Evolutionary conservation across 1,140 invertebrate species (phyloP).

Genomic region (Lepidotrigona ventralis): DNA sequence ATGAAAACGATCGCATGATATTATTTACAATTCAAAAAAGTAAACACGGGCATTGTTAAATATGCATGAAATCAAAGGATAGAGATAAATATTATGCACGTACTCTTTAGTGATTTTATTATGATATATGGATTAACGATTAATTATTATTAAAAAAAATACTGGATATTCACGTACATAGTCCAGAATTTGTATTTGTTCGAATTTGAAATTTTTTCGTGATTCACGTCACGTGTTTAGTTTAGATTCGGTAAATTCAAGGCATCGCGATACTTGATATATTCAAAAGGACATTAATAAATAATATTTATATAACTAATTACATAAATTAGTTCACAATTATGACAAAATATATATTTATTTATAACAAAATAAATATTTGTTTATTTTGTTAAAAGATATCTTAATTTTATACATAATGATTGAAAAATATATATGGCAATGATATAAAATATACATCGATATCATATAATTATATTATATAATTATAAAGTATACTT

Average conservation of each 20-base stretch:
- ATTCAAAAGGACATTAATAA: neutral
- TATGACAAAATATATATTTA: neutral
- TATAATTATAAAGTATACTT: no score
- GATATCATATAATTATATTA: neutral
- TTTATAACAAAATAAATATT: slow-evolving; percentile 26
- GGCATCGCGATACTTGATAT: neutral
- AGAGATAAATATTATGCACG: neutral
- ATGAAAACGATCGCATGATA: neutral
- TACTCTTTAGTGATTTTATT: neutral
- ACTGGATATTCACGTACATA: slow-evolving; percentile 26
- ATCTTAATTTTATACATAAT: neutral
- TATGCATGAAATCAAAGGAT: slow-evolving; percentile 4
- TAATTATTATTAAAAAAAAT: neutral
- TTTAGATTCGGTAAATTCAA: slow-evolving; percentile 3
- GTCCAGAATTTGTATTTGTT: slow-evolving; percentile 23
- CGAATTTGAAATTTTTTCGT: neutral
- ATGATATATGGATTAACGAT: slow-evolving; percentile 13
- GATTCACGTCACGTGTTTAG: neutral
- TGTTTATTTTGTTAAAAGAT: neutral
- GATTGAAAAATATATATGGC: neutral
- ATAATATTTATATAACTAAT: neutral
- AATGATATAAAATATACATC: neutral
- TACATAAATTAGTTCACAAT: neutral
- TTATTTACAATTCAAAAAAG: neutral
- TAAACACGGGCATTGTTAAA: neutral